Evolutionary conservation across 2,113 vertebrate genomes (phyloP).

Genomic region (Strigops habroptila): DNA sequence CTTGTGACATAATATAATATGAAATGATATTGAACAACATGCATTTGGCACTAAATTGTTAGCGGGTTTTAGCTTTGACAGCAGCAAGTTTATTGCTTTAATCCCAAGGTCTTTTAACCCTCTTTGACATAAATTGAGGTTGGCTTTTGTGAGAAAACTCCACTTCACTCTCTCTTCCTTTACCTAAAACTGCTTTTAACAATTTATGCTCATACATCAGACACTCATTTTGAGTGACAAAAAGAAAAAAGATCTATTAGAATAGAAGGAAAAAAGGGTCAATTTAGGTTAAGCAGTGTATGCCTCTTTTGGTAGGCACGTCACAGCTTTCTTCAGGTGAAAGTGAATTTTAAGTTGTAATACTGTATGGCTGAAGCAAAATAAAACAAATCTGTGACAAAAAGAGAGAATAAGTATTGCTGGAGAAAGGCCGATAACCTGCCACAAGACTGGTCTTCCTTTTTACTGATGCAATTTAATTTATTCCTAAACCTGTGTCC

Average conservation of each 20-base stretch:
- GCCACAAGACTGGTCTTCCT: background rate
- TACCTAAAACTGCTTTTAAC: conserved; percentile 91
- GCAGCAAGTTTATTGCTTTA: conserved; percentile 97
- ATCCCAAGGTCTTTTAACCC: conserved; percentile 96
- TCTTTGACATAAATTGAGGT: conserved; percentile 99
- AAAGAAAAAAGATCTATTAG: conserved; percentile 76
- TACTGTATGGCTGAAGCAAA: conserved; percentile 19
- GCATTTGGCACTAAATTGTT: conserved; percentile 98
- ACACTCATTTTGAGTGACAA: conserved; percentile 86
- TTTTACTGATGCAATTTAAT: background rate
- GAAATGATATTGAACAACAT: conserved; percentile 97
- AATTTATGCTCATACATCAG: conserved; percentile 84
- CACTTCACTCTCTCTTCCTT: conserved; percentile 85
- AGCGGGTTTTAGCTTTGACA: conserved; percentile 95
- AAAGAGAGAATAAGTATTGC: conserved; percentile 1
- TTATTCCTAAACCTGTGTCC: conserved; percentile 5
- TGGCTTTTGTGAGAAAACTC: conserved; percentile 88
- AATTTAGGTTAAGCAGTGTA: conserved; percentile 69
- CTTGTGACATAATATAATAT: conserved; percentile 93
- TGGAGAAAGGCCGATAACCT: conserved; percentile 43
- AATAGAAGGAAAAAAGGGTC: conserved; percentile 74
- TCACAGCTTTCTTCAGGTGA: conserved; percentile 58
- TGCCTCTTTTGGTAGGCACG: conserved; percentile 53
- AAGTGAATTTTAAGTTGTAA: conserved; percentile 46
- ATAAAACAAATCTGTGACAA: conserved; percentile 36